phyloP scores from a whole-genome alignment of 2,113 vertebrate species.

The Gobiocypris rarus region DNA sequence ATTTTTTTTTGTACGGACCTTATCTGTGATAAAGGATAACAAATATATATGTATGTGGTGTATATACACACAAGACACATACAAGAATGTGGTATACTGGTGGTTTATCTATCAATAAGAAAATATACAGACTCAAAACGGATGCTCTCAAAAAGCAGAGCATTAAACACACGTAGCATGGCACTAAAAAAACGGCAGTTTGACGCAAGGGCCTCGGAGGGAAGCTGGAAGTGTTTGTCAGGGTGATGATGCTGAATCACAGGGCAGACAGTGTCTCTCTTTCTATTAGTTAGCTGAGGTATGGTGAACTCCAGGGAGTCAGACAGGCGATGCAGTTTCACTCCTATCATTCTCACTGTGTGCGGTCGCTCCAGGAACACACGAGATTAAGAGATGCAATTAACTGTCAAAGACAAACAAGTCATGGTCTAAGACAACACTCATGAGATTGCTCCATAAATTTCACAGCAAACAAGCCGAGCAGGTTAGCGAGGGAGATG shows the following conservation, averaged over 20 bases:
- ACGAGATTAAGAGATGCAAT: slow-evolving; percentile 54
- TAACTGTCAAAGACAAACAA: slow-evolving; percentile 56
- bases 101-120: not conserved
- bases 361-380: slow-evolving; percentile 19
- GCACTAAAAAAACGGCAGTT: slow-evolving; percentile 22
- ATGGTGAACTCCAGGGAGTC: slow-evolving; percentile 5
- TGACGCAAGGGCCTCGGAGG: slow-evolving; percentile 1
- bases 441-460: slow-evolving; percentile 54
- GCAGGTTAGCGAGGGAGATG: not conserved
- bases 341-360: slow-evolving; percentile 48
- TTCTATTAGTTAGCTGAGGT: slow-evolving; percentile 25
- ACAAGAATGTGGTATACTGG: too few relatives aligned
- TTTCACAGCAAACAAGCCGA: slow-evolving; percentile 55
- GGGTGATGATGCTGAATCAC: slow-evolving; percentile 40
- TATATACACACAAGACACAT: too few relatives aligned
- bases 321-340: slow-evolving; percentile 10
- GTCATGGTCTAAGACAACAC: slow-evolving; percentile 42
- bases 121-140: not conserved
- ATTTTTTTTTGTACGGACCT: too few relatives aligned
- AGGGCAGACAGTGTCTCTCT: slow-evolving; percentile 10
- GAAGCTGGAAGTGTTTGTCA: slow-evolving; percentile 40
- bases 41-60: too few relatives aligned
- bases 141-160: not conserved
- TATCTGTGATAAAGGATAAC: not conserved
- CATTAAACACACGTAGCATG: not conserved